Conservation (phyloP, 2,113 vertebrate species). For the Axis porcinus region DNA sequence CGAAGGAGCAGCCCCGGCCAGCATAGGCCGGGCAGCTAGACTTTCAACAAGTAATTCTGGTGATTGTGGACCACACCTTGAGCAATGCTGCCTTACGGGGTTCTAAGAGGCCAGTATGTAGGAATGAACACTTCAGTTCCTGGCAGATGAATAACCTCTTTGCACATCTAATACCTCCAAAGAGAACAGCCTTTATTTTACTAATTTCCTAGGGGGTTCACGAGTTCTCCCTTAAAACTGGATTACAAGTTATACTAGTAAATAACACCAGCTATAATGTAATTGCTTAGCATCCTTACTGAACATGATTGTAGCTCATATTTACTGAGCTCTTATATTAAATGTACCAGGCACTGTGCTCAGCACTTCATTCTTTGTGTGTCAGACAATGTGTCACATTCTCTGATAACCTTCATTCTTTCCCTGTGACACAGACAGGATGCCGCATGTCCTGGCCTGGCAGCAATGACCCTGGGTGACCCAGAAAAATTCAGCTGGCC, state of each 20-base stretch:
- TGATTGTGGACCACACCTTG: background rate
- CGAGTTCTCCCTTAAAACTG: background rate
- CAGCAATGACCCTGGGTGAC: background rate
- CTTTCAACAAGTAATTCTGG: background rate
- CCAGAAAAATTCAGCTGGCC: background rate
- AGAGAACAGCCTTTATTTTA: constrained; percentile 30
- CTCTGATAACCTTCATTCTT: background rate
- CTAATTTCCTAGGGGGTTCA: background rate
- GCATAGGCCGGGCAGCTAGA: background rate
- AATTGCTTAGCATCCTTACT: background rate
- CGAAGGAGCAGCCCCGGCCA: background rate
- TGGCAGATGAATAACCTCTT: background rate
- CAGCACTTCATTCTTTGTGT: background rate
- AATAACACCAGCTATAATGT: background rate
- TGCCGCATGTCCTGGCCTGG: background rate
- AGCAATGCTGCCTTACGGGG: background rate
- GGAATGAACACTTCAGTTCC: background rate
- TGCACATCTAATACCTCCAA: background rate
- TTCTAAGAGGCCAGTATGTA: background rate
- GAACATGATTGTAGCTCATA: background rate
- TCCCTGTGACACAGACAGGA: background rate
- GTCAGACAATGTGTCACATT: background rate
- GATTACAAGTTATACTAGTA: background rate
- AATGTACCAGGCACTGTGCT: background rate
- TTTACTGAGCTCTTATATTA: background rate